phyloP scores from a whole-genome alignment of 2,797 vertebrate species.

The Enteromius treurensis region DNA sequence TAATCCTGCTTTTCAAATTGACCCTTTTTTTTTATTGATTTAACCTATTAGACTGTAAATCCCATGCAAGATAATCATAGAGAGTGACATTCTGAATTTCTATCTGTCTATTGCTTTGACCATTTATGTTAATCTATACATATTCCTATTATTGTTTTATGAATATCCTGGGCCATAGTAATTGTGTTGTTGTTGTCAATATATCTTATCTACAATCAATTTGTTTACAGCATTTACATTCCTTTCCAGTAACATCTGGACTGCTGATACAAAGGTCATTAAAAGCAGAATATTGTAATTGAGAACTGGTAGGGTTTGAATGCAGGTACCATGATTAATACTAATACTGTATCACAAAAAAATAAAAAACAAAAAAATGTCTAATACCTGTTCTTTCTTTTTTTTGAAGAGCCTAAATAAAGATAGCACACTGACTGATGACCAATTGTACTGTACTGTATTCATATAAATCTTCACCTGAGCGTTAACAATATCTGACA shows the following conservation, averaged over 20 bases:
- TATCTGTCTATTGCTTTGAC: background rate
- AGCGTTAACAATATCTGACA: background rate
- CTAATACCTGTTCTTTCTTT: background rate
- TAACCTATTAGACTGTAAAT: background rate
- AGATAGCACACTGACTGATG: background rate
- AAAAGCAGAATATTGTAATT: background rate
- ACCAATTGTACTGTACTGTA: background rate
- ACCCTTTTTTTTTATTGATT: background rate
- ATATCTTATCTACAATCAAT: background rate
- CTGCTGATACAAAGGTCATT: background rate
- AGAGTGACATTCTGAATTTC: background rate
- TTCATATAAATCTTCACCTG: background rate
- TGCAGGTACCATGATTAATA: background rate
- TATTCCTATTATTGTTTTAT: constrained; percentile 16
- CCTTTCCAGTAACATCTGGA: background rate
- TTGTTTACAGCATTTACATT: background rate
- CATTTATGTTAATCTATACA: constrained; percentile 4
- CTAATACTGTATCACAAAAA: background rate
- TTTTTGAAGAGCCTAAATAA: constrained; percentile 6
- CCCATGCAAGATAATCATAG: background rate
- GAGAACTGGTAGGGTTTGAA: background rate
- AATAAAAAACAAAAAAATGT: background rate
- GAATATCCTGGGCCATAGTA: background rate
- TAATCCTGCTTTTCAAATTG: background rate
- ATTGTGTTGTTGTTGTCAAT: background rate